Base-by-base conservation (phyloP, 2,888 invertebrate species). In the Aphrophora alni region DNA sequence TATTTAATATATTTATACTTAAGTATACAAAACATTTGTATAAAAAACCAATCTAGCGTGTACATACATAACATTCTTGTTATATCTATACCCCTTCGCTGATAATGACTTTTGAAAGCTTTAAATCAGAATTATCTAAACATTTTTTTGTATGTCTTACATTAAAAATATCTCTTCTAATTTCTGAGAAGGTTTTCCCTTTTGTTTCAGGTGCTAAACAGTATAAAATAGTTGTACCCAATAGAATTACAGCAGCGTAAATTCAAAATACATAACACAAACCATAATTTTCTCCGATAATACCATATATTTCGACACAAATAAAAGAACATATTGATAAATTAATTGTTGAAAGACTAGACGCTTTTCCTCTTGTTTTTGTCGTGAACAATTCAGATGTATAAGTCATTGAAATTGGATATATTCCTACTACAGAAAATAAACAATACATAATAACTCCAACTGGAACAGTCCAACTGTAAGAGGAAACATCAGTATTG, bases 131-230 rank as follows among this genome's bases (percentile, higher is more conserved):
- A n/a, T n/a, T n/a, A n/a, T n/a, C n/a, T n/a, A n/a, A 7, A 59
- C 1, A 59, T 21, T 5, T 21, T 59, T 59, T 59, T 8, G 12
- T 44, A 14, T 12, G 4, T 59, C 14, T 59, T 12, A 21, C 21
- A n/a, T n/a, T n/a, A n/a, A n/a, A 59, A 33, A 33, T n/a, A 5
- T 59, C 59, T 5, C 51, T 27, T 33, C 73, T 78, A 1, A 78
- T 78, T 72, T 78, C 38, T 8, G 27, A 1, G 28, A 78, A 78
- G 0, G 44, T 44, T 27, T 78, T 78, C 21, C 73, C 73, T 28
- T 78, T 78, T 25, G 78, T 78, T 59, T 78, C 78, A 59, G 78
- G 78, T 33, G 73, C 73, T 25, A 73, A 59, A 33, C 73, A 73
- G n/a, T 59, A 78, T 14, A 78, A 73, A 0, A 73, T 0, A 4